Conservation (phyloP, 2,888 invertebrate species). For the Xestobium rufovillosum region DNA sequence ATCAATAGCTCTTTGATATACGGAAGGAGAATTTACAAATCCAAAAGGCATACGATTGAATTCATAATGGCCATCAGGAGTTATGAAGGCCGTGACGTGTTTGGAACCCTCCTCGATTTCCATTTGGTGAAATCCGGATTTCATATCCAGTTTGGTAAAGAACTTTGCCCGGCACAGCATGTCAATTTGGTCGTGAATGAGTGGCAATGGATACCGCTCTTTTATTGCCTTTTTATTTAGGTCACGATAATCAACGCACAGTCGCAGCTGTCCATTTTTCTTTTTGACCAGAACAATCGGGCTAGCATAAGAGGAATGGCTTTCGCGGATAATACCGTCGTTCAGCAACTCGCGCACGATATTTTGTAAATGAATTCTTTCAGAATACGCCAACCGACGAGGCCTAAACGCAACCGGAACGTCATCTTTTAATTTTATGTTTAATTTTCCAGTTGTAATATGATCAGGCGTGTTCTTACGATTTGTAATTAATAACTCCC, state of each 20-base stretch:
- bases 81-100: too few relatives aligned
- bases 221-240: conserved; percentile 21
- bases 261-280: conserved; percentile 21
- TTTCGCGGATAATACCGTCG: conserved; percentile 23
- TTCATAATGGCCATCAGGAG: conserved; percentile 19
- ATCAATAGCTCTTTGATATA: conserved; percentile 22
- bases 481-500: conserved; percentile 8
- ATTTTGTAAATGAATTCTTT: conserved; percentile 20
- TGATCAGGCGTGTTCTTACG: conserved; percentile 16
- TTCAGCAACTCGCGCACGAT: conserved; percentile 20
- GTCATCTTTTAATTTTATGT: conserved; percentile 15
- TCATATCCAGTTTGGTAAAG: conserved; percentile 24
- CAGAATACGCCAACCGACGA: conserved; percentile 20
- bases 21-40: conserved; percentile 18
- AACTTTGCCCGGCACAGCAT: conserved; percentile 18
- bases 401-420: conserved; percentile 18
- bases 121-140: conserved; percentile 22
- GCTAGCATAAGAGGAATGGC: conserved; percentile 25
- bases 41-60: conserved; percentile 24
- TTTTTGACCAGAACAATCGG: conserved; percentile 24
- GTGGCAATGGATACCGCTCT: conserved; percentile 22
- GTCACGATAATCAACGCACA: conserved; percentile 24
- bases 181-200: conserved; percentile 22
- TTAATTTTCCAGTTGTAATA: conserved; percentile 17
- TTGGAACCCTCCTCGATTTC: conserved; percentile 20